Conservation (phyloP, 53 echinoderm and acorn worm species). For the Luidia sarsii region DNA sequence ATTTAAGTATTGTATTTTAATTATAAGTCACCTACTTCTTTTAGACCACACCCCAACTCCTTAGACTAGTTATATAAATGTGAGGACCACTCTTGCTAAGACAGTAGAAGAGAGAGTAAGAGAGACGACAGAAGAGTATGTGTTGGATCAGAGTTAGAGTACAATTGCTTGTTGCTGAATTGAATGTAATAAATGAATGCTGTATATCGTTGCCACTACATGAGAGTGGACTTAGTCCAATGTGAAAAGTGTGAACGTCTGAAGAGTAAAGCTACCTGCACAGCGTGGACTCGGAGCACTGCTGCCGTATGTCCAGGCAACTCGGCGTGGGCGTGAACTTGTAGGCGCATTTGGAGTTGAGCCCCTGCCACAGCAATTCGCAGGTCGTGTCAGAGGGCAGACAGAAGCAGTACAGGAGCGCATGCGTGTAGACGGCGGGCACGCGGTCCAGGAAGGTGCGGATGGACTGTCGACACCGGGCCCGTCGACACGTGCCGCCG, state of each 20-base stretch:
- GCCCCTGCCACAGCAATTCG: slow-evolving; percentile 34
- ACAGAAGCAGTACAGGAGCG: slow-evolving; percentile 68
- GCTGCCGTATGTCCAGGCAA: slow-evolving; percentile 50
- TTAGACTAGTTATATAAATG: too few relatives aligned
- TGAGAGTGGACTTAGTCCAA: too few relatives aligned
- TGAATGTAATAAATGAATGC: too few relatives aligned
- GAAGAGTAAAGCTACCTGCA: slow-evolving; percentile 60
- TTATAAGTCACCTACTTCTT: too few relatives aligned
- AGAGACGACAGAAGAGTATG: too few relatives aligned
- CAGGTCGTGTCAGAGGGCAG: slow-evolving; percentile 17
- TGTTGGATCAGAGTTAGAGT: too few relatives aligned
- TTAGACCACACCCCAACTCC: too few relatives aligned
- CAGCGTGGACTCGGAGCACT: slow-evolving; percentile 32
- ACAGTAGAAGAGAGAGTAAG: too few relatives aligned
- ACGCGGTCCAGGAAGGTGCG: slow-evolving; percentile 57
- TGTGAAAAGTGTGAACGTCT: too few relatives aligned
- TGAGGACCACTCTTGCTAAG: too few relatives aligned
- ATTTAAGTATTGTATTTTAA: too few relatives aligned
- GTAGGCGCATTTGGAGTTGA: slow-evolving; percentile 66
- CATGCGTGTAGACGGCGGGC: slow-evolving; percentile 59
- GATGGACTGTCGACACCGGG: slow-evolving; percentile 33
- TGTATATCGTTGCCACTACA: too few relatives aligned
- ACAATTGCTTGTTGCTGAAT: neutral
- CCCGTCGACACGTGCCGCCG: slow-evolving; percentile 32
- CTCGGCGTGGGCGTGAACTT: neutral